Evolutionary conservation across 2,113 vertebrate species (phyloP), one percentile per base, ranked within the genome.

Genomic region (Sturnira hondurensis): DNA sequence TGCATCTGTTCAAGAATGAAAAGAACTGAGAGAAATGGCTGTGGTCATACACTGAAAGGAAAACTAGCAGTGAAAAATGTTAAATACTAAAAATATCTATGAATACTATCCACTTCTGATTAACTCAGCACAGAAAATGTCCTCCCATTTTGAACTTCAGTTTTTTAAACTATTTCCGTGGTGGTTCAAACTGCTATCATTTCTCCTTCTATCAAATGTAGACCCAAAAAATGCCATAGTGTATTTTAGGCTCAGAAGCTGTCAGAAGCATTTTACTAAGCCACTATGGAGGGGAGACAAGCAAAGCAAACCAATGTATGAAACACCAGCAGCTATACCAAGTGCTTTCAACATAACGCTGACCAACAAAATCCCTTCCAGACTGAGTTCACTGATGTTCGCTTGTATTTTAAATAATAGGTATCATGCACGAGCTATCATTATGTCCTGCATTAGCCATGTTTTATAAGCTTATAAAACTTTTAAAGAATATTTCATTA

Each of bases 11-110:
- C 45, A 89, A 91, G 82, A 96, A 94, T 93, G 54, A 91, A 91
- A 94, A 96, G n/a, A 94, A 95, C 56, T 87, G 83, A 95, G 76
- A 91, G 50, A 87, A 96, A 77, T 87, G 96, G 19, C 81, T 96
- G 58, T 84, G 36, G 80, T 58, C 52, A 43, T 47, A 93, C 52
- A 67, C 36, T 56, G 43, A 43, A 93, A 92, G 95, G 89, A 73
- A 95, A 92, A 96, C 81, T 81, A 92, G 73, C 45, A 43, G 14
- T 88, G 38, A 80, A 36, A 38, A 63, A 71, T 84, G 70, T 84
- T 86, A 71, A 89, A 91, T 58, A 89, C 20, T 86, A 50, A 54
- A 93, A 89, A 84, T 90, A 85, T 52, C 33, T 84, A 38, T 83
- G 58, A 92, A 56, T 85, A 13, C 43, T 85, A 85, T 81, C 45